These are phyloP conservation scores for Microctonus aethiopoides DNA, from an alignment of 2,888 invertebrate genomes.

Conservation along the genomic window DNA sequence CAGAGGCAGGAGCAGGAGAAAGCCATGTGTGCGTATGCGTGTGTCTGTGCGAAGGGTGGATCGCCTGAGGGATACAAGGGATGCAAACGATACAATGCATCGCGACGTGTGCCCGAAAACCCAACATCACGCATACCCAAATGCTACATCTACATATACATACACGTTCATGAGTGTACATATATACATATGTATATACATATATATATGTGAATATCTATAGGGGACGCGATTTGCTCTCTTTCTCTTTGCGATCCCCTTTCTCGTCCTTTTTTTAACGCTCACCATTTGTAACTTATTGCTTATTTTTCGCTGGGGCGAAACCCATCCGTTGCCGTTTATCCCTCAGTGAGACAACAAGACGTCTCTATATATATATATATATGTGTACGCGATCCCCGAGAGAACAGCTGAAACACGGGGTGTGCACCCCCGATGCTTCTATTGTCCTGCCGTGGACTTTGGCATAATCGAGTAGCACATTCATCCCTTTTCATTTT, in stretches of 20 bases:
- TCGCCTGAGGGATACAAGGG: constrained; percentile 23
- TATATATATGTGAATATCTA: no score
- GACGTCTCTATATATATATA: neutral
- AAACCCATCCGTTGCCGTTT: constrained; percentile 54
- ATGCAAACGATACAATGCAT: constrained; percentile 47
- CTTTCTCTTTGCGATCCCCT: constrained; percentile 42
- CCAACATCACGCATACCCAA: constrained; percentile 41
- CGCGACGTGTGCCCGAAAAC: constrained; percentile 41
- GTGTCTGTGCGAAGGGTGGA: constrained; percentile 22
- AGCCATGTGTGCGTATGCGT: constrained; percentile 22
- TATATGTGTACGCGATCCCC: constrained; percentile 32
- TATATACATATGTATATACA: no score
- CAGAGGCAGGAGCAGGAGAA: constrained; percentile 1
- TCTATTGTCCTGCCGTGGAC: constrained; percentile 56
- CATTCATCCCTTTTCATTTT: constrained; percentile 6
- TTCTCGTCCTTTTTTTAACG: neutral
- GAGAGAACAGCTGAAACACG: constrained; percentile 61
- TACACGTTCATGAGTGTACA: no score
- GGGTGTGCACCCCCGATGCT: constrained; percentile 18
- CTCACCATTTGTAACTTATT: constrained; percentile 58
- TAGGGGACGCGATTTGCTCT: constrained; percentile 42
- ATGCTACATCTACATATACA: constrained; percentile 23
- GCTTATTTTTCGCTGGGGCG: constrained; percentile 59
- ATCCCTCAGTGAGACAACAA: constrained; percentile 25
- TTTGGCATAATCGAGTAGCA: constrained; percentile 60